Base-by-base conservation (phyloP, 2,888 invertebrate genomes). In the Tipula confusa region DNA sequence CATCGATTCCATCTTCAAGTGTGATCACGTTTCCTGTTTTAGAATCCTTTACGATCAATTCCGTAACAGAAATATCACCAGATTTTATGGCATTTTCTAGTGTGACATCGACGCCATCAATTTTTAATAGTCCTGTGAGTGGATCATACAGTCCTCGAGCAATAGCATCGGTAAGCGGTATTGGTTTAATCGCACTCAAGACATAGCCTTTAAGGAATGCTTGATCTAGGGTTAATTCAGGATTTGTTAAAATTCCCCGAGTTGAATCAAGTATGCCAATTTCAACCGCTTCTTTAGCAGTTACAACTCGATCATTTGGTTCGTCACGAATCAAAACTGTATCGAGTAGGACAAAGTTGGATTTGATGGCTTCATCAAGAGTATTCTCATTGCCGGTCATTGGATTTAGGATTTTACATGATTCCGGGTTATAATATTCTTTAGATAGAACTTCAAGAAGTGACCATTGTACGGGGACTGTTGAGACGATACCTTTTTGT, bases 191-290 rank as follows among this genome's bases (percentile, higher is more conserved):
- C 33, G 95, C 94, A 86, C 94, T 95, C 33, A 96, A 89, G 79
- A 97, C 91, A 87, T 95, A 95, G 6, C 96, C 96, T 87, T 95
- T 96, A 83, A 94, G 93, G 86, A 94, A 93, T 1, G 96, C 97
- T 86, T 95, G 93, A 88, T 95, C 94, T 64, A 97, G 90, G 83
- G 94, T 93, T 87, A 95, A 91, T 85, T 92, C 89, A 0, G 96
- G 96, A 85, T 92, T 92, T 1, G 93, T 93, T 29, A 97, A 89
- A 29, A 93, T 88, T 64, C 96, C 96, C 85, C 91, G 91, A 83
- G 93, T 92, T 80, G 93, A 90, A 88, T 96, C 95, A 24, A 97
- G 87, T 24, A 96, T 89, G 83, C 93, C 93, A 9, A 91, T 91
- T 86, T 93, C 92, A 13, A 94, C 92, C 0, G 96, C 96, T 87